Evolutionary conservation across 2,113 vertebrate genomes (phyloP).

Genomic region (Motacilla tschutschensis): DNA sequence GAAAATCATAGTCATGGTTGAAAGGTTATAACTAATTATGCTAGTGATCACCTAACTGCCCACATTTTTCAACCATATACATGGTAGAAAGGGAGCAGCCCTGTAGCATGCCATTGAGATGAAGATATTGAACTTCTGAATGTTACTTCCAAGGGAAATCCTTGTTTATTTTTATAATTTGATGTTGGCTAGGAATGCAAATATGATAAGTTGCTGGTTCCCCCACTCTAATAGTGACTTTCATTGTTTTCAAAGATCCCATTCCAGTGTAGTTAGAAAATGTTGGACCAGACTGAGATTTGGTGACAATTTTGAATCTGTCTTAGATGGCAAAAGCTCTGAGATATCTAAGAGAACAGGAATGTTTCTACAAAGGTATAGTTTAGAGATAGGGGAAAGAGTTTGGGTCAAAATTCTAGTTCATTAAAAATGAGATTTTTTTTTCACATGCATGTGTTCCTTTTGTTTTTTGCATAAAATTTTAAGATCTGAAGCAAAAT

Average conservation of each 20-base stretch:
- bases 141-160: not conserved
- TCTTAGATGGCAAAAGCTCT: not conserved
- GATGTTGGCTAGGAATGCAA: not conserved
- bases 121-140: not conserved
- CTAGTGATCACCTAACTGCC: not conserved
- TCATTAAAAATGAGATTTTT: not conserved
- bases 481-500: not conserved
- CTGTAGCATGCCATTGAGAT: not conserved
- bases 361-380: not conserved
- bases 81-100: not conserved
- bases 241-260: not conserved
- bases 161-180: not conserved
- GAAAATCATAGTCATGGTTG: not conserved
- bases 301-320: not conserved
- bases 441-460: fast-evolving
- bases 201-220: not conserved
- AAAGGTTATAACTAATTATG: not conserved
- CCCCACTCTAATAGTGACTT: not conserved
- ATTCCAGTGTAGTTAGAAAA: not conserved
- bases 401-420: not conserved
- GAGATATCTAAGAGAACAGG: not conserved
- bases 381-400: not conserved
- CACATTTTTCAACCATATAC: not conserved
- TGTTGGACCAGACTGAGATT: not conserved
- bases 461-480: not conserved